Conservation (phyloP, 2,113 vertebrate genomes). For the Sylvia atricapilla region DNA sequence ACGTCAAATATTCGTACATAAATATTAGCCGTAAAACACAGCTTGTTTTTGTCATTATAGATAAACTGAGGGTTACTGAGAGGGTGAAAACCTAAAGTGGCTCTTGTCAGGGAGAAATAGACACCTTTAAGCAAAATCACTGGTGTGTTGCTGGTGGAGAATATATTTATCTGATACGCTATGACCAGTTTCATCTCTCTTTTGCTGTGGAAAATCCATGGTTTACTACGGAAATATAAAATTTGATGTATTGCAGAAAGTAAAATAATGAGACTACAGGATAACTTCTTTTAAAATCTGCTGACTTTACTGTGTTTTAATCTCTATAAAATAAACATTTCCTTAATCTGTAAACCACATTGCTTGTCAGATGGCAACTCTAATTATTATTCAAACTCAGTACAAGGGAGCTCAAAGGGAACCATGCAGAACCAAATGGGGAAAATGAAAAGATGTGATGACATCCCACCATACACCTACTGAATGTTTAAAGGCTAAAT, state of each 20-base stretch:
- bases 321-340: not conserved
- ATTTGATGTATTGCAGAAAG: not conserved
- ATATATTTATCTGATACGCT: not conserved
- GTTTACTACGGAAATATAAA: not conserved
- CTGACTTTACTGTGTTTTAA: not conserved
- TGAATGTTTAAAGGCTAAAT: not conserved
- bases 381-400: not conserved
- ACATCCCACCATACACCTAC: not conserved
- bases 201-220: not conserved
- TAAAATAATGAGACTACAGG: not conserved
- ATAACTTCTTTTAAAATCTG: not conserved
- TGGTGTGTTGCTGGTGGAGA: not conserved
- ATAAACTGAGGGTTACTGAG: not conserved
- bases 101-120: not conserved
- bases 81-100: not conserved
- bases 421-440: not conserved
- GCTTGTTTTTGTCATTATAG: not conserved
- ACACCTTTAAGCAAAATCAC: not conserved
- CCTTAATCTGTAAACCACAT: not conserved
- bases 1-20: too few relatives aligned
- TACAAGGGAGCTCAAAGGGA: not conserved
- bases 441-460: not conserved
- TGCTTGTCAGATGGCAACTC: not conserved
- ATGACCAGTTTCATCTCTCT: rapidly evolving
- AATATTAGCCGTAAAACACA: not conserved